phyloP scores from a whole-genome alignment of 35 echinoderm and acorn worm species.

The Strongylocentrotus purpuratus region DNA sequence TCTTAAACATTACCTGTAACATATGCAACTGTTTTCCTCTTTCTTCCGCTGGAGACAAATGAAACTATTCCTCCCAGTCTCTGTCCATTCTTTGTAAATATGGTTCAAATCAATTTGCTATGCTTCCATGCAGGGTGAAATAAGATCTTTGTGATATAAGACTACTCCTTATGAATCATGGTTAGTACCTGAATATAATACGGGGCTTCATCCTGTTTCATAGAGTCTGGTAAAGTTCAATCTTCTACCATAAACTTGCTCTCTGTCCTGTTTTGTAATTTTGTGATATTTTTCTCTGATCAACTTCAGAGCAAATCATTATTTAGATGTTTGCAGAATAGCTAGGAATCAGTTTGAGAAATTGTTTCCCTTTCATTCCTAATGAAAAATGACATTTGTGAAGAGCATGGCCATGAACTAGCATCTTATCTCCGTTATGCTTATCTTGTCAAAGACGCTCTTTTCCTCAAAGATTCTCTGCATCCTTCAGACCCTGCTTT shows the following conservation, averaged over 20 bases:
- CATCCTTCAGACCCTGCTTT: not conserved
- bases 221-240: not conserved
- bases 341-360: not conserved
- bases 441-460: not conserved
- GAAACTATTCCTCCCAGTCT: not conserved
- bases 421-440: not conserved
- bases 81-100: not conserved
- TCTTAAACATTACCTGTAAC: not conserved
- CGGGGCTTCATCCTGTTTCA: not conserved
- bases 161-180: not conserved
- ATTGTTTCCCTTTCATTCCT: not conserved
- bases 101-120: not conserved
- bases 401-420: constrained; percentile 15
- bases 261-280: not conserved
- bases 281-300: not conserved
- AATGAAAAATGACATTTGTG: not conserved
- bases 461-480: not conserved
- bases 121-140: not conserved
- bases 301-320: not conserved
- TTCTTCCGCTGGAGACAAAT: constrained; percentile 10
- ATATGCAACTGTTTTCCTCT: not conserved
- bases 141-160: not conserved
- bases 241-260: not conserved
- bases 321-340: not conserved
- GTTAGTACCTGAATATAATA: not conserved